Base-by-base conservation (phyloP, 2,797 vertebrate genomes). In the Fringilla coelebs region DNA sequence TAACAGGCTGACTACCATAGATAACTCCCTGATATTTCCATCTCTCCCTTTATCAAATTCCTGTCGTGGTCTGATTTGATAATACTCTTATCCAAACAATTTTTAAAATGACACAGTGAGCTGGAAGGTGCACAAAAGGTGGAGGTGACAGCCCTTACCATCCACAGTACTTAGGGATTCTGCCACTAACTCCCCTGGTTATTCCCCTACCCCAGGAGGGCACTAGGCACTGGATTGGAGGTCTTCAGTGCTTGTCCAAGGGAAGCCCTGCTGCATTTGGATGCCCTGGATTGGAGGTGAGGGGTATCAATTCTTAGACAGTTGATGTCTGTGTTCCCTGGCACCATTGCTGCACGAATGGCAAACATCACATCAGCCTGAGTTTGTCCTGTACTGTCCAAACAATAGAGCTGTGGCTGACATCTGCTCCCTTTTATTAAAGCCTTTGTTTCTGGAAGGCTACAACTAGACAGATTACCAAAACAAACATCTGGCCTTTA, bases 371-470 rank as follows among this genome's bases (percentile, higher is more conserved):
- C 55, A 62, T 62, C 81, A 89, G 76, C 62, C 43, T 8, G 54
- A 77, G 32, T 81, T 77, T 88, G 80, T 66, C 45, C 7, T 60
- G 34, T 90, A 31, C 31, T 90, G 6, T 52, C 22, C 49, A 67
- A 74, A 81, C 68, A 89, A 36, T 28, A 67, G 60, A 89, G 45
- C 86, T 78, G 74, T 66, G 52, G 48, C 74, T 87, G 84, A 76
- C 71, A 82, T 76, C 85, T 94, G 88, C 61, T 87, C n/a, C 65
- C 72, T 76, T 67, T 82, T 36, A 74, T 79, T 79, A 76, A 91
- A 94, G 51, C 48, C 66, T 94, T 93, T 93, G 87, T 89, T 91
- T 82, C 45, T 67, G 77, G 40, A 89, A 90, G 60, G 51, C 80
- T 85, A 7, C 45, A 48, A 16, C 48, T 87, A 38, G 76, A 88